Evolutionary conservation across 2,113 vertebrate genomes (phyloP).

Genomic region (Halcyon malimbica): DNA sequence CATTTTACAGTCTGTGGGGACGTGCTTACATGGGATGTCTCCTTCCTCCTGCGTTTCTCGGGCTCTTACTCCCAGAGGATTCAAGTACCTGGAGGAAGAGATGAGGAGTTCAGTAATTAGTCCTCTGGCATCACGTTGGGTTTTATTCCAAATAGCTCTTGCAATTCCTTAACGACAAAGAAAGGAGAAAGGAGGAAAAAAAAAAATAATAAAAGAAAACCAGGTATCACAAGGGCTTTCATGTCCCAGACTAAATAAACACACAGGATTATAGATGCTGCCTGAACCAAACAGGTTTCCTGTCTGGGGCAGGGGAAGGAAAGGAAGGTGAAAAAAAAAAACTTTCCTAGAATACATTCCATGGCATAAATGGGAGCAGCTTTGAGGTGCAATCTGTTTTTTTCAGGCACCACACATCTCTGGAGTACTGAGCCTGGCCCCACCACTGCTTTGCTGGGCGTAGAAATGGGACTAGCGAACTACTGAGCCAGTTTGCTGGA

Average conservation of each 20-base stretch:
- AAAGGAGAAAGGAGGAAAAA: neutral
- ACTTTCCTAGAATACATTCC: neutral
- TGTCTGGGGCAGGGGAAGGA: neutral
- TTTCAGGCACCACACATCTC: neutral
- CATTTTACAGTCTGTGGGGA: fast-evolving
- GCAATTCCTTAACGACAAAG: neutral
- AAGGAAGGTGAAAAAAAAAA: neutral
- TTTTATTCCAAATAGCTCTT: neutral
- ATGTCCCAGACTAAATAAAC: neutral
- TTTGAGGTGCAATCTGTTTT: neutral
- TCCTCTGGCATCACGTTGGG: neutral
- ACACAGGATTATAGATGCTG: neutral
- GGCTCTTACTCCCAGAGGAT: neutral
- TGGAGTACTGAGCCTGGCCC: neutral
- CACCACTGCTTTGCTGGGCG: fast-evolving
- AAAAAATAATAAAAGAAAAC: neutral
- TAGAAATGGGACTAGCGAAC: fast-evolving
- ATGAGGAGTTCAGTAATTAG: neutral
- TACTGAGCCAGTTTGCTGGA: neutral
- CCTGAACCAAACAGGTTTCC: neutral
- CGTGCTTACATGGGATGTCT: neutral
- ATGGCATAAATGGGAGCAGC: neutral
- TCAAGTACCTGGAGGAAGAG: neutral
- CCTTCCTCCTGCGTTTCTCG: neutral
- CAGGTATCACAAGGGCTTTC: neutral